Evolutionary conservation across 92 coral and sea anemone species (phyloP), one percentile per base, ranked within the genome.

Genomic region (Actinernus sp.): DNA sequence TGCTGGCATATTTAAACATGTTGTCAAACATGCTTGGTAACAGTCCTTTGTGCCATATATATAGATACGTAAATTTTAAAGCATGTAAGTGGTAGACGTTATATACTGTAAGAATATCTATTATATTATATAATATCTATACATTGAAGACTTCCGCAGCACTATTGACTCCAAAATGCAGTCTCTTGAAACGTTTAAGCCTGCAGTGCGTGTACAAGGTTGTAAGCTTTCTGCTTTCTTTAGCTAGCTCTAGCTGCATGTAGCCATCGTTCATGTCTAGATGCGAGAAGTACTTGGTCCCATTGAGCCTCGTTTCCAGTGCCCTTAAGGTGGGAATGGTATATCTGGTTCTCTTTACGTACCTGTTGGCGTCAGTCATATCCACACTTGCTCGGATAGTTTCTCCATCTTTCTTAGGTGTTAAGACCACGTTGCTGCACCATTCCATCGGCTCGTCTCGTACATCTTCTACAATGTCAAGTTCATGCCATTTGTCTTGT

Each of bases 151-250:
- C n/a, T 17, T 48, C 73, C 20, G 39, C 82, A n/a, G n/a, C n/a
- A n/a, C n/a, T n/a, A n/a, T n/a, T n/a, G n/a, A n/a, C n/a, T n/a
- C n/a, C 14, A 25, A 47, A 17, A 64, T 54, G n/a, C 16, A 27
- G 23, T 24, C 8, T n/a, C n/a, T 49, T 50, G 32, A 48, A 71
- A 52, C 14, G 44, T 31, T 61, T 14, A 34, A 25, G 45, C 63
- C 78, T 14, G 7, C 74, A 13, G 23, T 43, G 70, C 10, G 70
- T 81, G 75, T 38, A 65, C 54, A 74, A 58, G 7, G 88, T 82
- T 28, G 83, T 65, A n/a, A n/a, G n/a, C 49, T 73, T 63, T 58
- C 77, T 37, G 48, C 71, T 46, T 31, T 67, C 78, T 26, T 31
- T 57, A 26, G n/a, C n/a, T n/a, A n/a, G n/a, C n/a, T n/a, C n/a